Evolutionary conservation across 2,113 vertebrate species (phyloP).

Genomic region (Puma concolor): DNA sequence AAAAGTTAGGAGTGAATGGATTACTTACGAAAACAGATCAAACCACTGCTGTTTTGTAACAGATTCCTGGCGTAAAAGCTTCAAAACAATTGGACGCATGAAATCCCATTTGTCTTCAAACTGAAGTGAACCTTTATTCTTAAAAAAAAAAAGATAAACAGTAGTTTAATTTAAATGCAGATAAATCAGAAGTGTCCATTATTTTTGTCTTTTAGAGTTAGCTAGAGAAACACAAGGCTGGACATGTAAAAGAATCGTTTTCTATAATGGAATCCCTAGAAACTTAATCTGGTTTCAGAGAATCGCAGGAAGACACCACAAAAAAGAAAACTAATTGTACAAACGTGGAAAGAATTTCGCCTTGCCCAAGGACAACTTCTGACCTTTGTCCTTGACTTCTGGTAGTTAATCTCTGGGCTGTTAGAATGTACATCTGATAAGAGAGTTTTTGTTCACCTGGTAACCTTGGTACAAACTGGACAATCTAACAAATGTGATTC

Average conservation of each 20-base stretch:
- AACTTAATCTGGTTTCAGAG: not conserved
- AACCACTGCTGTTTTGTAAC: slow-evolving; percentile 99
- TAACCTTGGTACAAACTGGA: not conserved
- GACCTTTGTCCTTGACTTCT: not conserved
- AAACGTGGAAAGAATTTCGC: not conserved
- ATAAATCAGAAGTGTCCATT: slow-evolving; percentile 31
- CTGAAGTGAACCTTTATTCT: slow-evolving; percentile 99
- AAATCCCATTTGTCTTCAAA: slow-evolving; percentile 99
- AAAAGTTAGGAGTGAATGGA: slow-evolving; percentile 63
- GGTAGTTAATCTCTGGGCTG: not conserved
- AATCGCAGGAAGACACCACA: not conserved
- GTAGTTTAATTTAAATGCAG: slow-evolving; percentile 66
- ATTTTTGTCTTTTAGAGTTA: slow-evolving; percentile 47
- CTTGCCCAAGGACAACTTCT: not conserved
- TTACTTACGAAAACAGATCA: slow-evolving; percentile 98
- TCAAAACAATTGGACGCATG: slow-evolving; percentile 98
- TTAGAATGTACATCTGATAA: not conserved
- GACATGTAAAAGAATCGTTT: slow-evolving; percentile 52
- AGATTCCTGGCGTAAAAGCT: slow-evolving; percentile 98
- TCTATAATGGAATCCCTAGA: slow-evolving; percentile 4
- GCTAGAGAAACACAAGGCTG: not conserved
- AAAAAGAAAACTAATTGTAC: not conserved
- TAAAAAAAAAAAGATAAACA: slow-evolving; percentile 52
- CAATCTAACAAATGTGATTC: not conserved
- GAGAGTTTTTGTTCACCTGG: not conserved